Evolutionary conservation across 2,797 vertebrate species (phyloP).

Genomic region (Corythornis leucogaster): DNA sequence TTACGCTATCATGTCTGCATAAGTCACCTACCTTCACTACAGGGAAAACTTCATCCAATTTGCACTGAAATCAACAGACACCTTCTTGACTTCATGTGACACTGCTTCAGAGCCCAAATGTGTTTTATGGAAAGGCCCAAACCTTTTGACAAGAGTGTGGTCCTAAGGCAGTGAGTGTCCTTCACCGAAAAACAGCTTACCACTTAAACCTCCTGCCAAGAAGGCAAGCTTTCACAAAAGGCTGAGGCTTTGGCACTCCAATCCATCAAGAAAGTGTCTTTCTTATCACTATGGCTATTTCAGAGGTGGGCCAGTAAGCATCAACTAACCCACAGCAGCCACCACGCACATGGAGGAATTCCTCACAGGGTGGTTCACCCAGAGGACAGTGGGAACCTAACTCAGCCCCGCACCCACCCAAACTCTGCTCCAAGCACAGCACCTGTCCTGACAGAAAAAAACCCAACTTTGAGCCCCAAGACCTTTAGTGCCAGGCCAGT

Average conservation of each 20-base stretch:
- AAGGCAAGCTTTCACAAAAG: not conserved
- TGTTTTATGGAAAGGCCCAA: not conserved
- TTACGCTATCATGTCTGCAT: fast-evolving
- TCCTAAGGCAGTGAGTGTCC: not conserved
- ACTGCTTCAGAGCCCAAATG: not conserved
- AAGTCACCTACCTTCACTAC: not conserved
- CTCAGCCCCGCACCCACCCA: not conserved
- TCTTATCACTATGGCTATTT: not conserved
- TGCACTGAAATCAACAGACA: not conserved
- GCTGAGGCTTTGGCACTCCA: not conserved
- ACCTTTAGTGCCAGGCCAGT: not conserved
- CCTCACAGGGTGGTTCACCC: not conserved
- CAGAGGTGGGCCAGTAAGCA: not conserved
- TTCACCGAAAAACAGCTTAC: not conserved
- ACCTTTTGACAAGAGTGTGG: not conserved
- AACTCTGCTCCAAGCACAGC: not conserved
- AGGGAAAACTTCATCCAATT: not conserved
- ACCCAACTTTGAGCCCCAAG: not conserved
- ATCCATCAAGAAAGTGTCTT: not conserved
- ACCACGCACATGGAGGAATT: not conserved
- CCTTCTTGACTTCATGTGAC: not conserved
- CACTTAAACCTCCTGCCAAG: not conserved
- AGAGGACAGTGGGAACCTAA: not conserved
- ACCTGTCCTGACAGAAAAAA: not conserved
- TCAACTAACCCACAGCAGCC: not conserved